Percentiles rank a stretch among this genome's conserved stretches.
These are phyloP conservation scores for Valencia hispanica DNA, from an alignment of 2,797 vertebrate genomes.

Conservation along the genomic window DNA sequence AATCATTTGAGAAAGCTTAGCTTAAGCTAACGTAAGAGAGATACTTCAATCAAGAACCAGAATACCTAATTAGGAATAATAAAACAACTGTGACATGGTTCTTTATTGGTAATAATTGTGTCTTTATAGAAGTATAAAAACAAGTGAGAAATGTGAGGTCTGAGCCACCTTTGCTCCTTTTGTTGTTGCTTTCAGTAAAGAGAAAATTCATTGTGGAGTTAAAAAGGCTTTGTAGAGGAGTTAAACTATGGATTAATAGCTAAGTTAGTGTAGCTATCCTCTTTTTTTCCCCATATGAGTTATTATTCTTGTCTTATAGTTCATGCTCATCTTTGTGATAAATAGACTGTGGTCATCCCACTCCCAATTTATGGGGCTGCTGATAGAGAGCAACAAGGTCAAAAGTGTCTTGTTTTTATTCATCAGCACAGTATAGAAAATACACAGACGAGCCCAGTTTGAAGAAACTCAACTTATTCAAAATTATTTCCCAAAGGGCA, in stretches of 20 bases:
- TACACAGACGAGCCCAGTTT: background rate
- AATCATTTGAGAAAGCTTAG: background rate
- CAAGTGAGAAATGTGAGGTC: background rate
- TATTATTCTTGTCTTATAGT: background rate
- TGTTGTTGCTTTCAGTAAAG: background rate
- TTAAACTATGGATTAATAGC: background rate
- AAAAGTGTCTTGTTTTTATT: background rate
- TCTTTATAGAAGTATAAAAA: background rate
- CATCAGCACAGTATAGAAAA: background rate
- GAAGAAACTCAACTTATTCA: background rate
- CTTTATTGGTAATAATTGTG: background rate
- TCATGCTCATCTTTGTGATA: background rate
- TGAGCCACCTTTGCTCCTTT: background rate
- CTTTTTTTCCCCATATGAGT: background rate
- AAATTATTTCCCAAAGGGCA: background rate
- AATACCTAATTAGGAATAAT: background rate
- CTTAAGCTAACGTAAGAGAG: background rate
- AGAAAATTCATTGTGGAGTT: background rate
- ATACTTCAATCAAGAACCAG: background rate
- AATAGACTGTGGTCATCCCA: background rate
- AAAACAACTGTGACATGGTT: background rate
- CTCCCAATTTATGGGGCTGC: background rate
- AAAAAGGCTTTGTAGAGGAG: background rate
- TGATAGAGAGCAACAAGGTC: background rate
- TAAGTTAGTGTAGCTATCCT: background rate